Evolutionary conservation across 1,140 invertebrate genomes (phyloP).

Genomic region (Brachionus rotundiformis): DNA sequence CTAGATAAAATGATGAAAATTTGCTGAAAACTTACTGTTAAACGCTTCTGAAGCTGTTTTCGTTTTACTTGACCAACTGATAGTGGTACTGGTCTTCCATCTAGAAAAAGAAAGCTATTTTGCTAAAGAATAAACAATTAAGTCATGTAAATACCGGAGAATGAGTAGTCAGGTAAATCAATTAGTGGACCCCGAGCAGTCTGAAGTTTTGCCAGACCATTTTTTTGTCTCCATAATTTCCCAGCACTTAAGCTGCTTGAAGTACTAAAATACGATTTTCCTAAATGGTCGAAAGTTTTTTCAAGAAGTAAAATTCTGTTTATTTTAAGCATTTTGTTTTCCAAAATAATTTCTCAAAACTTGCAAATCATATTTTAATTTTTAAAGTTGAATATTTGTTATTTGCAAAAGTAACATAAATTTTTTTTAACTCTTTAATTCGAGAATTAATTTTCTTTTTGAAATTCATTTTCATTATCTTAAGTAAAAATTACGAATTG

Average conservation of each 20-base stretch:
- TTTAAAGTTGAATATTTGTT: no score
- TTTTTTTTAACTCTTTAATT: no score
- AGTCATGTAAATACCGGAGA: background rate
- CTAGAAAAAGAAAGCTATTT: conserved; percentile 22
- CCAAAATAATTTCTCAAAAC: no score
- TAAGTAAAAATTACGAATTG: no score
- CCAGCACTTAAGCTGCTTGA: background rate
- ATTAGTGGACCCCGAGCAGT: conserved; percentile 45
- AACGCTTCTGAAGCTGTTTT: conserved; percentile 19
- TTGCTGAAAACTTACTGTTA: conserved; percentile 36
- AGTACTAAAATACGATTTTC: background rate
- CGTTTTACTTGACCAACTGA: conserved; percentile 47
- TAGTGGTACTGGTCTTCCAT: conserved; percentile 40
- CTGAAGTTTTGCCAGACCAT: conserved; percentile 28
- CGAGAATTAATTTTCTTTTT: no score
- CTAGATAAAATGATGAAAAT: background rate
- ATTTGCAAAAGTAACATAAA: no score
- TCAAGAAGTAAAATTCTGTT: background rate
- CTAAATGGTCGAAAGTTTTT: background rate
- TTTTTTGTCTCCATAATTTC: conserved; percentile 40
- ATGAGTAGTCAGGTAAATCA: conserved; percentile 48
- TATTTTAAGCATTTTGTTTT: background rate
- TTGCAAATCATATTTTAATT: no score
- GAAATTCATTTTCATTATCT: no score
- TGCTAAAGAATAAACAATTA: no score